Base-by-base conservation (phyloP, 1,140 invertebrate genomes). In the Magallana gigas region DNA sequence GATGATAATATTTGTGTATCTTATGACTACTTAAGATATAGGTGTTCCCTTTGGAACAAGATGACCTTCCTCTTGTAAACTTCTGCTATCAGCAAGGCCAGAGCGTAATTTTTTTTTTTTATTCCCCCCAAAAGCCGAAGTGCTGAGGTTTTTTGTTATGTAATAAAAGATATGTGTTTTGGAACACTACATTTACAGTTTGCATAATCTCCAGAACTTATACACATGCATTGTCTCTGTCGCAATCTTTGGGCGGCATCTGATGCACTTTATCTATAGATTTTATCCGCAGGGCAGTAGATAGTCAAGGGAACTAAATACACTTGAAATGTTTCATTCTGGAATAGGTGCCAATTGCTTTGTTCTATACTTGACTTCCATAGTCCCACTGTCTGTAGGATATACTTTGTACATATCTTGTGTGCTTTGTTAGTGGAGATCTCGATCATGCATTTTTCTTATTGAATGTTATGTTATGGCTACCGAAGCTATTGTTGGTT, bases 1-100 rank as follows among this genome's bases (percentile, higher is more conserved):
- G 68, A 29, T 76, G 68, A 76, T 76, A 76, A 76, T 76, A 76
- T 76, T 76, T 76, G 68, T 76, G 36, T 76, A 48, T 76, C 68
- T 18, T 76, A 29, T 12, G 68, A 12, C 23, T 76, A 76, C 68
- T 76, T 76, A 62, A 62, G 60, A 62, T 76, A 76, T 76, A 48
- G 36, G 18, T 76, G 18, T 29, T 16, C 18, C 23, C 68, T 11
- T 29, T 29, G 68, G 68, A 76, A 23, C 68, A 76, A 12, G 36
- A 8, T 76, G 68, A 76, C 68, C 68, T 29, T 12, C 14, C 36
- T 76, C 8, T 29, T 76, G 68, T 76, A 76, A 76, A 76, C 23
- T 23, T 8, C 12, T 76, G 16, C 18, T 76, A 76, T 76, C 68
- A 76, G 18, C 68, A 76, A 76, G 68, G 68, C 23, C 18, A 64